Evolutionary conservation across 2,888 invertebrate species (phyloP), one percentile per base, ranked within the genome.

Genomic region (Automeris io): DNA sequence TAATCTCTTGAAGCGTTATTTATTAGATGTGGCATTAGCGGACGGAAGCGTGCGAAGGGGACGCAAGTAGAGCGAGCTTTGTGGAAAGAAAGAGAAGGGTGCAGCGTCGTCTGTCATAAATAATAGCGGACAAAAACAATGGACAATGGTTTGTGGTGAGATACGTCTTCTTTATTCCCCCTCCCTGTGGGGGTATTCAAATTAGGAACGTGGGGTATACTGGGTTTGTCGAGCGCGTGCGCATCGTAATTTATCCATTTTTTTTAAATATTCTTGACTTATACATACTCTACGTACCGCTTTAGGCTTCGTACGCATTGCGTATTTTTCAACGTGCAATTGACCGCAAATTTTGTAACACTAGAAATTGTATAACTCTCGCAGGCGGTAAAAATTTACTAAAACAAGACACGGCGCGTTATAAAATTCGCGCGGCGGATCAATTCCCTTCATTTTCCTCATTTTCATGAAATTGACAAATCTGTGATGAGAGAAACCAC

Each of bases 81-180:
- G 38, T 29, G 35, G 75, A 52, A 45, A 44, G 71, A 81, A 54
- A 43, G 65, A 57, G 81, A 78, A 40, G 63, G 65, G 46, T 36
- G 49, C 43, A 64, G 53, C 69, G 72, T 74, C 75, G 77, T 78
- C 70, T 71, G 77, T 85, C 86, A 85, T 85, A 86, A 86, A 86
- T 86, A 81, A 85, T 77, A 66, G 67, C 64, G 64, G 65, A 75
- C 80, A 85, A 85, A 86, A 86, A 86, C 86, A 86, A 86, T 86
- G 85, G 83, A 85, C 85, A 86, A 86, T 86, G 82, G 85, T 71
- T 80, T 64, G 77, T 69, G 74, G 79, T 75, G 78, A 81, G 82
- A 80, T 82, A 83, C 78, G 83, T 83, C 85, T 86, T 85, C 85
- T 82, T 85, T 83, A 79, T 61, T 57, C 61, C 69, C 68, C 57